Conservation (phyloP, 2,113 vertebrate species). For the Macrotus californicus region DNA sequence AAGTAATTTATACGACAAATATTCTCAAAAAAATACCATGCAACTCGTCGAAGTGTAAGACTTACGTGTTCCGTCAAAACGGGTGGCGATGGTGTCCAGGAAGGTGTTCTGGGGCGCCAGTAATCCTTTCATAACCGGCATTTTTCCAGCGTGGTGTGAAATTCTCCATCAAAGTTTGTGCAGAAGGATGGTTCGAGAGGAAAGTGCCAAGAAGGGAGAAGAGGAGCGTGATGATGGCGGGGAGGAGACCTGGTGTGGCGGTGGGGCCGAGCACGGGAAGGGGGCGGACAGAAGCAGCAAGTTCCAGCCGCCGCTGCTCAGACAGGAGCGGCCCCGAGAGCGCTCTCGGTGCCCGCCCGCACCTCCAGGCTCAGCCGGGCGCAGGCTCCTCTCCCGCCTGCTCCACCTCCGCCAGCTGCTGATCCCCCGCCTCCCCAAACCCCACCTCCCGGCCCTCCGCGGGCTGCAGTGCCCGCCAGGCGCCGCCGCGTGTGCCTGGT, state of each 20-base stretch:
- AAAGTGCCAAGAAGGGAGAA: constrained; percentile 76
- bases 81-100: constrained; percentile 97
- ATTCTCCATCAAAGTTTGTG: constrained; percentile 97
- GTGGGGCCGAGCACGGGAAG: background rate
- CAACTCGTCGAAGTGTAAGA: constrained; percentile 66
- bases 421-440: background rate
- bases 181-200: constrained; percentile 67
- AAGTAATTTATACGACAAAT: constrained; percentile 6
- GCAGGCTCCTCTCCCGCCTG: constrained; percentile 17
- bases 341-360: constrained; percentile 39
- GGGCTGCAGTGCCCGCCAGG: background rate
- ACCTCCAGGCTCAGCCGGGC: background rate
- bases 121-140: constrained; percentile 99
- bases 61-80: constrained; percentile 99
- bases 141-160: constrained; percentile 88
- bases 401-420: background rate
- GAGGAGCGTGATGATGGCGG: background rate
- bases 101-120: constrained; percentile 98
- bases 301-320: background rate
- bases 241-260: constrained; percentile 27
- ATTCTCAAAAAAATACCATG: background rate
- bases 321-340: constrained; percentile 48
- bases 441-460: background rate
- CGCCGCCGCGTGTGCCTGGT: background rate
- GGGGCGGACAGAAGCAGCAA: background rate